Conservation (phyloP, 1,140 invertebrate genomes). For the Tyrophagus putrescentiae region DNA sequence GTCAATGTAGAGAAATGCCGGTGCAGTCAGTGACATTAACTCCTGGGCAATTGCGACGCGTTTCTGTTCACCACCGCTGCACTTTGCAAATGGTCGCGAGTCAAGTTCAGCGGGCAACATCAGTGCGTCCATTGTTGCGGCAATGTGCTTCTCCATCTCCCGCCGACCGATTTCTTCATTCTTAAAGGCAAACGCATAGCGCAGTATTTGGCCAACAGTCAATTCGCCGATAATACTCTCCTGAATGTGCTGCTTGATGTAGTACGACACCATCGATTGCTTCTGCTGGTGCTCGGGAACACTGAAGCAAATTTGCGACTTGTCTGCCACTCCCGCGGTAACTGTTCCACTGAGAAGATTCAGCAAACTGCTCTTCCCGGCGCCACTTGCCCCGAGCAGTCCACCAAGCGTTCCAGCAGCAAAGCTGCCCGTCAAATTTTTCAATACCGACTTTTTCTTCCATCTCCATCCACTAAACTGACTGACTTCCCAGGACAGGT, state of each 20-base stretch:
- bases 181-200: slow-evolving; percentile 1
- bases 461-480: too few species aligned
- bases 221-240: neutral
- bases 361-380: slow-evolving; percentile 38
- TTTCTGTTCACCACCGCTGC: neutral
- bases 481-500: too few species aligned
- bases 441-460: too few species aligned
- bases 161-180: neutral
- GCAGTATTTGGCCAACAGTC: neutral
- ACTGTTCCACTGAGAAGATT: slow-evolving; percentile 30
- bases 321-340: neutral
- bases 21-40: neutral
- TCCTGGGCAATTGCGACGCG: neutral
- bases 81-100: neutral
- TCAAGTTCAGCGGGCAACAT: neutral
- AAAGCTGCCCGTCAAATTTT: too few species aligned
- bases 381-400: slow-evolving; percentile 47
- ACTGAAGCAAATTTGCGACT: slow-evolving; percentile 1
- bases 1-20: slow-evolving; percentile 83
- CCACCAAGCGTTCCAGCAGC: too few species aligned
- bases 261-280: neutral
- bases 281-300: neutral
- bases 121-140: neutral
- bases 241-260: slow-evolving; percentile 1
- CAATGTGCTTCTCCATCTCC: neutral